phyloP scores from a whole-genome alignment of 2,113 vertebrate genomes.

The Brienomyrus brachyistius region DNA sequence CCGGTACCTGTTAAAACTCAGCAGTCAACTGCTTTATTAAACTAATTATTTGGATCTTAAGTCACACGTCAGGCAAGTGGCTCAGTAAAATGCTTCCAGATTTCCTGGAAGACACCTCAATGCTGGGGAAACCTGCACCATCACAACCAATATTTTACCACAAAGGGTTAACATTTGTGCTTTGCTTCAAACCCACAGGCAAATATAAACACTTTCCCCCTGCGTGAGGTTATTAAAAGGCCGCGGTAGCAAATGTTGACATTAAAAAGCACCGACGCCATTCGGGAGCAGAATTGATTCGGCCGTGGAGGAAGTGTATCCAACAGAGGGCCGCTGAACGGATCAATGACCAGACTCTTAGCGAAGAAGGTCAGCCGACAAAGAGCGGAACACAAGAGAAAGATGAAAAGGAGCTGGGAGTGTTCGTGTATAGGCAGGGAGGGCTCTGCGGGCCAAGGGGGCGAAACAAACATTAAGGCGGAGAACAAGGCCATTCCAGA shows the following conservation, averaged over 20 bases:
- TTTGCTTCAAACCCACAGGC: background rate
- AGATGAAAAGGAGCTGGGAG: background rate
- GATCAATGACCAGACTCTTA: background rate
- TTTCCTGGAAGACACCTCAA: background rate
- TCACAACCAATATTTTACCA: background rate
- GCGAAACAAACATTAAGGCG: background rate
- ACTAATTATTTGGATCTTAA: background rate
- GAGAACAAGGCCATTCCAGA: background rate
- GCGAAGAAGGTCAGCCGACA: background rate
- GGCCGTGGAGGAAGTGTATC: background rate
- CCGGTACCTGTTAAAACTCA: background rate
- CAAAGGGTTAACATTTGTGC: background rate
- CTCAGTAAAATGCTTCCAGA: background rate
- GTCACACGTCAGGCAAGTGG: background rate
- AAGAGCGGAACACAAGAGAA: background rate
- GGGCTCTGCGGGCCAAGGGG: no score
- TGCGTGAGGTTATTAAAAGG: background rate
- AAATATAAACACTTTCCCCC: background rate
- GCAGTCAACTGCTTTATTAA: background rate
- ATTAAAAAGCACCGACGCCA: background rate
- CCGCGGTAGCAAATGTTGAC: constrained; percentile 6
- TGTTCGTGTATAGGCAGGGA: background rate
- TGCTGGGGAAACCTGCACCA: background rate
- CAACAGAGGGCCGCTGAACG: background rate
- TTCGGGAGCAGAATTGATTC: background rate